A percentile compares a stretch with the other conserved stretches of the same genome.
Evolutionary conservation across 2,797 vertebrate species (phyloP).

Genomic region (Sciurus vulgaris): DNA sequence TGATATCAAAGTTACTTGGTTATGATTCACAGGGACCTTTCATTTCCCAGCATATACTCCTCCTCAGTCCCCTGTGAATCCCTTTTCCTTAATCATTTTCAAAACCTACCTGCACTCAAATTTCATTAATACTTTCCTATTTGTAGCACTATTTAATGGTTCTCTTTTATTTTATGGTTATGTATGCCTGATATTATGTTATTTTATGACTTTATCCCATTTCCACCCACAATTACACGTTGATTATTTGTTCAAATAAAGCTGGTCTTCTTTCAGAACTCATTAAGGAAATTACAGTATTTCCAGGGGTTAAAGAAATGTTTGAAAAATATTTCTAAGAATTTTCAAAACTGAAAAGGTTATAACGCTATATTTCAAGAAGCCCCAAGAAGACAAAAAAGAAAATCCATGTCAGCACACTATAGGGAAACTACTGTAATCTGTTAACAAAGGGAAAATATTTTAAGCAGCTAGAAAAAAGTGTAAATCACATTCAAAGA

Average conservation of each 20-base stretch:
- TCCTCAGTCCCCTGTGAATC: neutral
- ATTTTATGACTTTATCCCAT: neutral
- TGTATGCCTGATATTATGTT: neutral
- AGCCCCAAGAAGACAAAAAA: neutral
- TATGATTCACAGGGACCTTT: neutral
- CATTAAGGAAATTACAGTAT: neutral
- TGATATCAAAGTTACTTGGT: neutral
- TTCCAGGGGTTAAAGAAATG: neutral
- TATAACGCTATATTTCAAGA: neutral
- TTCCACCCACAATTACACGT: neutral
- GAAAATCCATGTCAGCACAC: neutral
- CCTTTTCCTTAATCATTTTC: neutral
- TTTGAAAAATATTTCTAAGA: neutral
- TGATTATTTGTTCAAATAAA: neutral
- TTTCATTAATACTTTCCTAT: neutral
- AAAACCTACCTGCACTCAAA: neutral
- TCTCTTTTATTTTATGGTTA: neutral
- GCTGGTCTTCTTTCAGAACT: neutral
- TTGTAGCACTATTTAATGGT: neutral
- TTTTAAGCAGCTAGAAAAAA: neutral
- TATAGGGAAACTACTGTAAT: neutral
- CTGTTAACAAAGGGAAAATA: neutral
- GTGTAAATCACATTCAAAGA: neutral
- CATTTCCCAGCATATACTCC: neutral
- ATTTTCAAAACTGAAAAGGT: neutral